Evolutionary conservation across 2,888 invertebrate species (phyloP), one percentile per base, ranked within the genome.

Genomic region (Cantharis flavilabris): DNA sequence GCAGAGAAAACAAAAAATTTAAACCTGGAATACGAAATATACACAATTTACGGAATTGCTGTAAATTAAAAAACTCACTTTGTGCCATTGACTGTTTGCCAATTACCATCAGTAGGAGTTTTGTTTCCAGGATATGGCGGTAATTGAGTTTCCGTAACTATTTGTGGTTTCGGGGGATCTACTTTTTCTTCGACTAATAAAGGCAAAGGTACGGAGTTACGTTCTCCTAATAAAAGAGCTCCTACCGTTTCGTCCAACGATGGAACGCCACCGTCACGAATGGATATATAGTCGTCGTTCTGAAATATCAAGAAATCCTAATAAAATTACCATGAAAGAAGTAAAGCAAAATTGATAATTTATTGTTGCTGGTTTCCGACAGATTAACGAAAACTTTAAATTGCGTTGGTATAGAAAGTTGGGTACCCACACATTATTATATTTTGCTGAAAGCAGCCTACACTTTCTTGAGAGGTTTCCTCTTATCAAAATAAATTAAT

Each of bases 1-100:
- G 97, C 97, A 10, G 97, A 97, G 86, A 96, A 97, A 72, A 97
- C 96, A 89, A 93, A 96, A 90, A 97, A 97, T 88, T 95, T 96
- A 88, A 93, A 95, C 87, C 96, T 94, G 90, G 13, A 77, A 64
- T 28, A 28, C 23, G 28, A 63, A 72, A 13, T 3, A 13, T 14
- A 28, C n/a, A n/a, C 33, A n/a, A 9, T 14, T 33, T 9, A 16
- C 1, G 1, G 9, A 9, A 9, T 26, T 26, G 14, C 0, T n/a
- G 9, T 26, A n/a, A 13, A 16, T 49, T 9, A 11, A 4, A 18
- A 69, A 71, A 81, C 84, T 88, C 86, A 94, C 94, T 92, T 93
- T 76, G 94, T 94, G 76, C 94, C 93, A 67, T 92, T 92, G 65
- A 95, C 94, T 65, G 92, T 92, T 86, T 96, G 94, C 96, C 96